A percentile compares a stretch with the other conserved stretches of the same genome.
phyloP scores from a whole-genome alignment of 1,140 invertebrate species.

The Dreissena polymorpha region DNA sequence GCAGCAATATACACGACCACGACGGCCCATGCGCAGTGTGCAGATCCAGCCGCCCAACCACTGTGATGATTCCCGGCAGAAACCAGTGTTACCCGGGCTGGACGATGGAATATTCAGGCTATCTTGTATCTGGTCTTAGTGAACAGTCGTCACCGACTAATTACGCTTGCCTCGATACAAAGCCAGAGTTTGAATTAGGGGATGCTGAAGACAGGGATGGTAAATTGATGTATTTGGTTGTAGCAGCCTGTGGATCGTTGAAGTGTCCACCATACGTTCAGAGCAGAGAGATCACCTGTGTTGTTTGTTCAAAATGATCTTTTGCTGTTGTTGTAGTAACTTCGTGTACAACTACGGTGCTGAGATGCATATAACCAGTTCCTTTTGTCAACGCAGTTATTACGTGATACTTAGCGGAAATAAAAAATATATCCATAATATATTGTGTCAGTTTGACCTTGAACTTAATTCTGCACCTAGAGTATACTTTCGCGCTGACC shows the following conservation, averaged over 20 bases:
- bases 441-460: too few species aligned
- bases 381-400: too few species aligned
- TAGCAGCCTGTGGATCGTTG: slow-evolving; percentile 51
- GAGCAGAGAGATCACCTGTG: slow-evolving; percentile 56
- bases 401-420: too few species aligned
- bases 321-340: background rate
- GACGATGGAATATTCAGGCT: background rate
- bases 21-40: slow-evolving; percentile 40
- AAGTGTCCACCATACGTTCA: slow-evolving; percentile 58
- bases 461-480: too few species aligned
- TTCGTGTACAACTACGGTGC: background rate
- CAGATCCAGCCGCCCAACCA: background rate
- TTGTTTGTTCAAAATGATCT: slow-evolving; percentile 60
- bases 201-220: slow-evolving; percentile 35
- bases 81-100: slow-evolving; percentile 4
- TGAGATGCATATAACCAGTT: too few species aligned
- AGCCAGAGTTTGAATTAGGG: background rate
- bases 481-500: too few species aligned
- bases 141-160: background rate
- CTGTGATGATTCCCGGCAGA: slow-evolving; percentile 40
- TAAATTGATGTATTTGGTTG: slow-evolving; percentile 52
- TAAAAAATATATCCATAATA: too few species aligned
- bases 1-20: slow-evolving; percentile 8
- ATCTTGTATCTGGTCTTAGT: background rate
- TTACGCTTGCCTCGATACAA: slow-evolving; percentile 13